Evolutionary conservation across 37 sponge, comb jelly and placozoan species (phyloP), one percentile per base, ranked within the genome.

Genomic region (Chondrosia reniformis): DNA sequence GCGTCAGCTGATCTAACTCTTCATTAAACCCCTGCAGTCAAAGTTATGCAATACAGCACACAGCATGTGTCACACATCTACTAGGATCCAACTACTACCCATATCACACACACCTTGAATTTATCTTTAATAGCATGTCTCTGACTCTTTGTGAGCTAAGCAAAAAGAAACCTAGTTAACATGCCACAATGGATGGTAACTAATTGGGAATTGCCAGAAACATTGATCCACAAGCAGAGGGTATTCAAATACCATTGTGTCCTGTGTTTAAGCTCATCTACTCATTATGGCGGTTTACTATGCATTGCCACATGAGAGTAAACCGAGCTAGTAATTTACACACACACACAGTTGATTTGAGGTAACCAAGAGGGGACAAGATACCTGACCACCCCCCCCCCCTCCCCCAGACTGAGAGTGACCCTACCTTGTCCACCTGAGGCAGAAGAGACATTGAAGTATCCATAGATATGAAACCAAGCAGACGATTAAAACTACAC

Each of bases 121-220:
- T 81, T 84, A 55, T 96, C 97, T 75, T 96, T 96, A 41, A 96
- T 57, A 22, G 57, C 33, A 66, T 94, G 89, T 24, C 81, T 73
- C 33, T 80, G 83, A 55, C 74, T 57, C 38, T 85, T 88, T 52
- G 81, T 86, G 21, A 86, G 45, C 89, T 90, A 58, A 3, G 69
- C 31, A 32, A 40, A 46, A 41, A 37, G 67, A 41, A 64, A 10
- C 4, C 10, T 19, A 10, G 15, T 49, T 19, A 49, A 49, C 52
- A 49, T 19, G n/a, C n/a, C n/a, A n/a, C n/a, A n/a, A n/a, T n/a
- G n/a, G n/a, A n/a, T n/a, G n/a, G n/a, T n/a, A n/a, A n/a, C n/a
- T n/a, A n/a, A n/a, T n/a, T n/a, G n/a, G n/a, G n/a, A n/a, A n/a
- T n/a, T n/a, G n/a, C n/a, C n/a, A n/a, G n/a, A n/a, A n/a, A n/a